Conservation (phyloP, 92 coral and sea anemone species). For the Paramuricea clavata region DNA sequence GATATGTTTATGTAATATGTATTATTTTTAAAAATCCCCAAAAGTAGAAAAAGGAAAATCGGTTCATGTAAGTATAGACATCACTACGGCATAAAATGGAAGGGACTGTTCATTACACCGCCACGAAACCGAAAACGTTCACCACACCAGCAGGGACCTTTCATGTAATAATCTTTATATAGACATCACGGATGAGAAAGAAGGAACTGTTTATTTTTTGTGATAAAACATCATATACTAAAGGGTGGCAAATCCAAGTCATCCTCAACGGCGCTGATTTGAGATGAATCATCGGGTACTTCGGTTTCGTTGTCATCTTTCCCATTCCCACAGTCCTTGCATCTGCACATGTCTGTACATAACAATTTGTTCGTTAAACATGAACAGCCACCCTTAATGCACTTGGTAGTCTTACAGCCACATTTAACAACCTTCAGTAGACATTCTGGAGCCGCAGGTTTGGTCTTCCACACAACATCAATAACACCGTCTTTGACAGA, state of each 20-base stretch:
- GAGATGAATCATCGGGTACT: constrained; percentile 10
- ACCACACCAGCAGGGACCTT: no score
- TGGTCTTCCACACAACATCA: constrained; percentile 43
- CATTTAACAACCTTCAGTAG: constrained; percentile 46
- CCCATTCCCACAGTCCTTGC: constrained; percentile 24
- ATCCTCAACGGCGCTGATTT: constrained; percentile 19
- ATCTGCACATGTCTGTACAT: constrained; percentile 41
- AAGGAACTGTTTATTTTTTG: not conserved
- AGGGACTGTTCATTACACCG: no score
- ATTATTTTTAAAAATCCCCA: not conserved
- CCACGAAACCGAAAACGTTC: not conserved
- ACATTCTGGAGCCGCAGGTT: constrained; percentile 50
- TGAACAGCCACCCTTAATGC: constrained; percentile 40
- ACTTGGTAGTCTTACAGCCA: constrained; percentile 29
- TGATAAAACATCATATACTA: not conserved
- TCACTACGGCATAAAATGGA: no score
- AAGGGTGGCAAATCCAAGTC: constrained; percentile 22
- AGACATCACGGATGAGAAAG: no score
- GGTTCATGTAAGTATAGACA: no score
- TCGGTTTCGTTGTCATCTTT: constrained; percentile 4
- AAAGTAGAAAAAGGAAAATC: no score
- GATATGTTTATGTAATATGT: no score
- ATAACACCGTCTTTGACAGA: constrained; percentile 26
- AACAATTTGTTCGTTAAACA: constrained; percentile 19
- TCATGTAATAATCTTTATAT: no score